Percentiles rank a stretch among this genome's conserved stretches.
Evolutionary conservation across 2,888 invertebrate genomes (phyloP).

Genomic region (Ypsolopha sequella): DNA sequence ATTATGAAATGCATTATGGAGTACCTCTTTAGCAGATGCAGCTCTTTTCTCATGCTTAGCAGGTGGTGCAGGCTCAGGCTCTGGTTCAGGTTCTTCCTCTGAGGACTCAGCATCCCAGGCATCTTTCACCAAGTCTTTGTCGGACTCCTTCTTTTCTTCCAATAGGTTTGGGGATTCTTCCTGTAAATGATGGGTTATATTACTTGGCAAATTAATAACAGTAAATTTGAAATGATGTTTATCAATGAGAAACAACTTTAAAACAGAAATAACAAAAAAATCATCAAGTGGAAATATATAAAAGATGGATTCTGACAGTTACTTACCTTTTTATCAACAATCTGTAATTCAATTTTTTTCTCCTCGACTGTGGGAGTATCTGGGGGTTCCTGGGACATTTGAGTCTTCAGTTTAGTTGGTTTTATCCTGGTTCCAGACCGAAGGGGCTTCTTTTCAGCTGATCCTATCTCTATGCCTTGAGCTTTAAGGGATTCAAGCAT

Average conservation of each 20-base stretch:
- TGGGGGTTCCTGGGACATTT: constrained; percentile 70
- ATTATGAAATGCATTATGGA: too few relatives aligned
- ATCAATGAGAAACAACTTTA: too few relatives aligned
- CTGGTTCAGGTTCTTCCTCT: constrained; percentile 52
- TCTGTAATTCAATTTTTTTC: constrained; percentile 58
- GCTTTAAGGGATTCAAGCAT: constrained; percentile 91
- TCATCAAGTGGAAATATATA: too few relatives aligned
- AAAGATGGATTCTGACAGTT: not conserved
- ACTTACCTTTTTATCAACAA: constrained; percentile 55
- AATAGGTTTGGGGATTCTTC: constrained; percentile 21
- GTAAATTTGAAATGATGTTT: not conserved
- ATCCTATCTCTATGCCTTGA: constrained; percentile 87
- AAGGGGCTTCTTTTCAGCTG: constrained; percentile 73
- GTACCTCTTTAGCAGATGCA: not conserved
- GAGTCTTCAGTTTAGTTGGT: constrained; percentile 77
- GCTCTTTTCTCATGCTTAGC: not conserved
- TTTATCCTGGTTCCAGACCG: constrained; percentile 82
- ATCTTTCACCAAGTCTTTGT: constrained; percentile 78
- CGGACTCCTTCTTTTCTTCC: constrained; percentile 37
- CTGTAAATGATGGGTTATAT: constrained; percentile 18
- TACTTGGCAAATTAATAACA: constrained; percentile 4
- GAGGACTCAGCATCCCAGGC: constrained; percentile 87
- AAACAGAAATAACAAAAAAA: too few relatives aligned
- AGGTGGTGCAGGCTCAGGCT: not conserved
- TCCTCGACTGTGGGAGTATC: constrained; percentile 53